These are phyloP conservation scores for Gymnopithys bicolor DNA, from an alignment of 2,797 vertebrate genomes.

Conservation along the genomic window DNA sequence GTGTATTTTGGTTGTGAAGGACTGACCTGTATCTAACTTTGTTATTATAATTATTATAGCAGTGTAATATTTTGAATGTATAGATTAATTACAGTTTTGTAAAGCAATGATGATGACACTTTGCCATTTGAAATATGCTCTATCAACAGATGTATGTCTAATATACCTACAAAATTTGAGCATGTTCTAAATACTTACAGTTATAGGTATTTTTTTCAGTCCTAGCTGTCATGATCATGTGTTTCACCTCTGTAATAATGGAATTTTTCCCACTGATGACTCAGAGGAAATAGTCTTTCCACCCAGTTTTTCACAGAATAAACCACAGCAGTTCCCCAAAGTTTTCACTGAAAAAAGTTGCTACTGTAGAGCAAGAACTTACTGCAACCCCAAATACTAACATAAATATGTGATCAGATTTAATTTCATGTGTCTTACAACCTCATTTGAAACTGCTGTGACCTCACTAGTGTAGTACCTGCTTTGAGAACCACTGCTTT, in stretches of 20 bases:
- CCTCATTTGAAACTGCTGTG: not conserved
- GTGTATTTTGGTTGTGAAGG: not conserved
- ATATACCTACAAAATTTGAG: not conserved
- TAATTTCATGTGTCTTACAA: not conserved
- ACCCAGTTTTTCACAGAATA: not conserved
- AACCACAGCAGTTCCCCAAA: not conserved
- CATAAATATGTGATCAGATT: not conserved
- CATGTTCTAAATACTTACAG: not conserved
- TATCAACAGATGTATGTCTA: not conserved
- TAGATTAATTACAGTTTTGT: not conserved
- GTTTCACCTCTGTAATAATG: not conserved
- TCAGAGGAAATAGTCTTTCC: slow-evolving; percentile 14
- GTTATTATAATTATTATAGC: not conserved
- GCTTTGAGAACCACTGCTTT: not conserved
- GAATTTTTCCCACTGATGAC: not conserved
- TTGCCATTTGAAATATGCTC: not conserved
- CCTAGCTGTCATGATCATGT: not conserved
- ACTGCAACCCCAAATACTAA: not conserved
- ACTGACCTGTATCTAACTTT: not conserved
- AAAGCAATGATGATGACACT: not conserved
- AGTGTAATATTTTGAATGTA: not conserved
- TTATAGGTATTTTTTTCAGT: not conserved
- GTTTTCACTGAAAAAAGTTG: not conserved
- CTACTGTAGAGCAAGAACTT: not conserved
- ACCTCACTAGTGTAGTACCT: not conserved